A percentile compares a stretch with the other conserved stretches of the same genome.
Conservation (phyloP, 2,113 vertebrate species). For the Coturnix japonica region DNA sequence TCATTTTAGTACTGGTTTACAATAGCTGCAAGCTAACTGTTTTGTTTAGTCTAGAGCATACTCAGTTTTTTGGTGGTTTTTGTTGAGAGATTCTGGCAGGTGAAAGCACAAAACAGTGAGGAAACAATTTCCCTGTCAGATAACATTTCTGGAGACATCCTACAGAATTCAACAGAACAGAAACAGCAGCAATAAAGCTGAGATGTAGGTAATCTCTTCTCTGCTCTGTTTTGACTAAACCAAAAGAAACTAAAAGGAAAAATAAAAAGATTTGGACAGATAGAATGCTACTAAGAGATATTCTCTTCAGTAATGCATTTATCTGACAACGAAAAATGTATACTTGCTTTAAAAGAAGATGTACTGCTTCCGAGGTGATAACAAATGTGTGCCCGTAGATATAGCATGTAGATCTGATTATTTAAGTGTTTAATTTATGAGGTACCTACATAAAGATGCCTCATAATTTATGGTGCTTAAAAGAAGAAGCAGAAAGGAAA, state of each 20-base stretch:
- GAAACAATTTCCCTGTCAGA: conserved; percentile 54
- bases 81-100: not conserved
- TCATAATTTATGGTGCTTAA: not conserved
- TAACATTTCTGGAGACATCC: conserved; percentile 25
- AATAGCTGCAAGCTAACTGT: not conserved
- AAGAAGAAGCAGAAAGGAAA: not conserved
- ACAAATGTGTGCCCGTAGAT: not conserved
- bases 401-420: not conserved
- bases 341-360: not conserved
- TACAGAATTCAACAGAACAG: not conserved
- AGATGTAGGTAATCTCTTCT: not conserved
- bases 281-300: not conserved
- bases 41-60: not conserved
- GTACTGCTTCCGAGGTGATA: not conserved
- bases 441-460: not conserved
- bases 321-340: not conserved
- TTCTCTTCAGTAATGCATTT: not conserved
- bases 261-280: not conserved
- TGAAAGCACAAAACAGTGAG: not conserved
- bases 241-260: not conserved
- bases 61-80: conserved; percentile 13
- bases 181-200: not conserved
- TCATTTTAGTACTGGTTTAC: not conserved
- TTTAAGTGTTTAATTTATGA: not conserved
- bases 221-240: conserved; percentile 10